Evolutionary conservation across 2,797 vertebrate species (phyloP), one percentile per base, ranked within the genome.

Genomic region (Chromis chromis): DNA sequence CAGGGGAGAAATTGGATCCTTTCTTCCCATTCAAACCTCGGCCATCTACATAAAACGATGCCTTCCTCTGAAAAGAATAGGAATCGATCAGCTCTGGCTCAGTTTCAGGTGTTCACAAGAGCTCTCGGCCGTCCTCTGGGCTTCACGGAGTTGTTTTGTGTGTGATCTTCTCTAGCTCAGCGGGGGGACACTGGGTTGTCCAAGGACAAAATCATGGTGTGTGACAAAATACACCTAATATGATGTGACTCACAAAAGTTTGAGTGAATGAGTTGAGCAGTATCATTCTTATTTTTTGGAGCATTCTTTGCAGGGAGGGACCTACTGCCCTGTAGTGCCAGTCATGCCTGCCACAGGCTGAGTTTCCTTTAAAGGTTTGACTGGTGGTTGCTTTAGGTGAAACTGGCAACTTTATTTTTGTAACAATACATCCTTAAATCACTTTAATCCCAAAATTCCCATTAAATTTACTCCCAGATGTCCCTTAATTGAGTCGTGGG

Each of bases 1-100:
- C 86, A 62, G 59, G 70, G 77, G 76, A 91, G 86, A 93, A 93
- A 93, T 91, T 88, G 85, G 87, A 93, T 93, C 89, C 84, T 89
- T 91, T 92, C 86, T 89, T 89, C 79, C 86, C 81, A 89, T 92
- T 93, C 86, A 85, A 73, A 87, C 79, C 76, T 48, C 36, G 60
- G 79, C 80, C 88, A 89, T 93, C 90, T 91, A 89, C 89, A 91
- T 90, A 83, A 89, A 86, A 83, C 78, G 82, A 31, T 3, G 66
- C 85, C 85, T 84, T 84, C 84, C 81, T 74, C 74, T 2, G 75
- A 81, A 39, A 74, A 88, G 83, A 89, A 88, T 49, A 44, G 77
- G 78, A 83, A 92, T 92, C 87, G 89, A 93, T 93, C 88, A 36
- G 88, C 82, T 77, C 79, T 44, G 87, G 87, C 83, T 91, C 68